Percentiles rank a stretch among this genome's conserved stretches.
These are phyloP conservation scores for Chloropsis cyanopogon DNA, from an alignment of 2,113 vertebrate genomes.

Conservation along the genomic window DNA sequence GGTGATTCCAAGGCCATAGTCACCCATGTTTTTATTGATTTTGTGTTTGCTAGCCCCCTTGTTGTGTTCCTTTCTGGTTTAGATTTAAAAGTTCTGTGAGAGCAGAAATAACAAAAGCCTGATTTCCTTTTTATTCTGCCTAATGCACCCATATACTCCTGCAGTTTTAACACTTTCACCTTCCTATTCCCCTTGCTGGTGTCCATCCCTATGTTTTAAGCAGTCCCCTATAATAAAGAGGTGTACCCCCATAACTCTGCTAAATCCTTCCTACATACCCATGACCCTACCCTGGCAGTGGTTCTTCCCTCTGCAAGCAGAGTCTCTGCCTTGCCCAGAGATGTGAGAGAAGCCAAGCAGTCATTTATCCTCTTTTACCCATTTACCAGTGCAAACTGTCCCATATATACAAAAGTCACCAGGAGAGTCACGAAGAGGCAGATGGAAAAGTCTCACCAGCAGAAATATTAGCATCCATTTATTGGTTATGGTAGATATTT, in stretches of 20 bases:
- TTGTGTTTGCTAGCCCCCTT: neutral
- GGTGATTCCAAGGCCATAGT: slow-evolving; percentile 1
- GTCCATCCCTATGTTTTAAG: neutral
- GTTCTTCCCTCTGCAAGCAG: neutral
- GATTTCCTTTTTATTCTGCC: neutral
- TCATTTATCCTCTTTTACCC: neutral
- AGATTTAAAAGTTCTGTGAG: neutral
- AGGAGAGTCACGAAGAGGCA: neutral
- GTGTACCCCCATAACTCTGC: neutral
- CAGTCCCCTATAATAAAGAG: neutral
- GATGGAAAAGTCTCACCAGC: neutral
- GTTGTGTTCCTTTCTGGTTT: slow-evolving; percentile 1
- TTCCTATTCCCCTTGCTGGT: neutral
- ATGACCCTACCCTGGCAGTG: no score
- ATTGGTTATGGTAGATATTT: neutral
- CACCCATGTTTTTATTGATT: slow-evolving; percentile 31
- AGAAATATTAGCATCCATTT: neutral
- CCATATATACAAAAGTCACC: neutral
- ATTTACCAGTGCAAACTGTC: neutral
- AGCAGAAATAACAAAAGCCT: neutral
- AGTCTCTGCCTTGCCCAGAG: neutral
- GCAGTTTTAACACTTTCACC: neutral
- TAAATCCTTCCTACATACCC: neutral
- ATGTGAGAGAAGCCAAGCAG: neutral
- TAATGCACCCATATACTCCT: neutral